Evolutionary conservation across 2,797 vertebrate genomes (phyloP).

Genomic region (Siniperca obscura): DNA sequence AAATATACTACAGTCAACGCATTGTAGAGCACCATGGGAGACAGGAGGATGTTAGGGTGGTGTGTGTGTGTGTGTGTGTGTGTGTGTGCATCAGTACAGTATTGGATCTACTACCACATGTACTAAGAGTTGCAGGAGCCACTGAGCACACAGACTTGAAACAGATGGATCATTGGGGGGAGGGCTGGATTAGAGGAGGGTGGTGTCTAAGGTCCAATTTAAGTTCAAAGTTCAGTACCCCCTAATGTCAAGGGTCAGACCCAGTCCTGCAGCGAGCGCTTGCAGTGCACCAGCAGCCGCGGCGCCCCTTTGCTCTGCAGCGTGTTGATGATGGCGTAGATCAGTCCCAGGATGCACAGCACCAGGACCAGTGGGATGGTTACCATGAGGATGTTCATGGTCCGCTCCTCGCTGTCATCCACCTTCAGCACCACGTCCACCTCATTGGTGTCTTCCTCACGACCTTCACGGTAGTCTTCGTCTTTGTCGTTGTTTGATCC

Average conservation of each 20-base stretch:
- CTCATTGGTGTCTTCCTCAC: slow-evolving; percentile 86
- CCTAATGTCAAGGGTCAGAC: slow-evolving; percentile 85
- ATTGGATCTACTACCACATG: slow-evolving; percentile 66
- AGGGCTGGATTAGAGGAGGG: slow-evolving; percentile 35
- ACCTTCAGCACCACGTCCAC: slow-evolving; percentile 96
- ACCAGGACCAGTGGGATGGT: slow-evolving; percentile 93
- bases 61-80: slow-evolving; percentile 36
- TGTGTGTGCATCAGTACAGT: slow-evolving; percentile 56
- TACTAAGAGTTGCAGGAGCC: slow-evolving; percentile 52
- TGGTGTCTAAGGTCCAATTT: slow-evolving; percentile 44
- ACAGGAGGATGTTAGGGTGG: slow-evolving; percentile 61
- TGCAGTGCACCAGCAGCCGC: slow-evolving; percentile 94
- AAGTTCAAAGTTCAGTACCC: slow-evolving; percentile 60
- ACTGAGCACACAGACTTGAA: slow-evolving; percentile 54
- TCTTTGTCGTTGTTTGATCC: slow-evolving; percentile 57
- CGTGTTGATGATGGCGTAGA: slow-evolving; percentile 94
- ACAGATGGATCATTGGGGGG: slow-evolving; percentile 49
- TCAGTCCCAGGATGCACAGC: slow-evolving; percentile 93
- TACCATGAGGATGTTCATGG: slow-evolving; percentile 94
- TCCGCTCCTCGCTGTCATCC: slow-evolving; percentile 90
- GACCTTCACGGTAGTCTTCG: slow-evolving; percentile 72
- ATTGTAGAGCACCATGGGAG: slow-evolving; percentile 83
- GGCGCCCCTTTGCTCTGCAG: slow-evolving; percentile 96
- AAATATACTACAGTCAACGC: slow-evolving; percentile 85
- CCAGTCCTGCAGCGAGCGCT: slow-evolving; percentile 98